Evolutionary conservation across 2,888 invertebrate species (phyloP).

Genomic region (Leptinotarsa juncta): DNA sequence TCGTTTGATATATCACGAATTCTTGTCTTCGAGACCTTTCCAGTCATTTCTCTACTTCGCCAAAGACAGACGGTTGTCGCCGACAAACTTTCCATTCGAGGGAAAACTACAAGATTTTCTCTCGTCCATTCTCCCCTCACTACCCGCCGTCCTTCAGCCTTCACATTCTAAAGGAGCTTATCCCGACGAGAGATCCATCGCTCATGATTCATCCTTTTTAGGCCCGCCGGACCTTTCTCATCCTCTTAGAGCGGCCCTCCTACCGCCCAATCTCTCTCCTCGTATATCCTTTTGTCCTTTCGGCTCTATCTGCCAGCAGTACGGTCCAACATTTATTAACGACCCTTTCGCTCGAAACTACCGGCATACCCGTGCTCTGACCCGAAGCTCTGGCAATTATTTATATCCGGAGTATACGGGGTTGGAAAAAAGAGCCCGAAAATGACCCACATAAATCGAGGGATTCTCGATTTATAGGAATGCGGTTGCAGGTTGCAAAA

Average conservation of each 20-base stretch:
- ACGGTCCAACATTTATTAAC: slow-evolving; percentile 46
- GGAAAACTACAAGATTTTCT: slow-evolving; percentile 43
- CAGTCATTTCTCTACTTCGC: slow-evolving; percentile 38
- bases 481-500: slow-evolving; percentile 11
- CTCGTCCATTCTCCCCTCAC: slow-evolving; percentile 11
- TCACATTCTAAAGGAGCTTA: slow-evolving; percentile 58
- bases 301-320: slow-evolving; percentile 39
- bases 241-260: slow-evolving; percentile 49
- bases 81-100: slow-evolving; percentile 40
- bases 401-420: slow-evolving; percentile 20
- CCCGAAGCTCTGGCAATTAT: slow-evolving; percentile 35
- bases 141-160: slow-evolving; percentile 1
- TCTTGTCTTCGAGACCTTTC: slow-evolving; percentile 30
- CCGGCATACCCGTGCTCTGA: slow-evolving; percentile 39
- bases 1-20: slow-evolving; percentile 39
- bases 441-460: slow-evolving; percentile 14
- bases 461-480: background rate
- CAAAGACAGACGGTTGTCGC: slow-evolving; percentile 45
- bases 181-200: slow-evolving; percentile 60
- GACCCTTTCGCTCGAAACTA: slow-evolving; percentile 44
- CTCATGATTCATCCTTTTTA: slow-evolving; percentile 65
- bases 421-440: slow-evolving; percentile 14
- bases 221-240: slow-evolving; percentile 59
- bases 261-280: slow-evolving; percentile 46
- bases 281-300: slow-evolving; percentile 46